Evolutionary conservation across 2,888 invertebrate genomes (phyloP), one percentile per base, ranked within the genome.

Genomic region (Dermolepida albohirtum): DNA sequence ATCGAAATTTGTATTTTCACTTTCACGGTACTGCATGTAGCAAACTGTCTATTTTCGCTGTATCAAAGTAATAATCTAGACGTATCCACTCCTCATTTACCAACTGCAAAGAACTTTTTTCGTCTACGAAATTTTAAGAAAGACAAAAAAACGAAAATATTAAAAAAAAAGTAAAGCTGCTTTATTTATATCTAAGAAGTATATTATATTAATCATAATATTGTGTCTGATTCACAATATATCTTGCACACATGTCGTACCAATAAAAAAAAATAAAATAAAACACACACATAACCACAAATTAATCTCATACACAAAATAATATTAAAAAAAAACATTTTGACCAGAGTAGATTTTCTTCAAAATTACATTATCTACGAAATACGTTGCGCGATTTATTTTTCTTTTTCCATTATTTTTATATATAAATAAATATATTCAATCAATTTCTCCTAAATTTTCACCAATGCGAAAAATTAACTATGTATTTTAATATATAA

Each of bases 261-360:
- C 39, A 52, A 52, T 12, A 54, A 54, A 34, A 14, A 54, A 54
- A n/a, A n/a, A n/a, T n/a, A 54, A 40, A 1, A 40, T 14, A 39
- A n/a, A 47, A 49, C 7, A 49, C 49, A 49, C 49, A 22, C 17
- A 49, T 49, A 52, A 52, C 63, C 64, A 44, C 63, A 44, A 39
- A 66, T 44, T 67, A 69, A 69, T 62, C 65, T 68, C 68, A 64
- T 44, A 52, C 47, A 40, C 51, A 52, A 65, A 59, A 52, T 29
- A 7, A 49, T 51, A 55, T 40, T 44, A 55, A 50, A 57, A 52
- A 62, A 52, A 68, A 44, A 64, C 17, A 66, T 66, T 62, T 52
- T 69, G 65, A 69, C 69, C 69, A 66, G 65, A 65, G 66, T 52
- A 39, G 29, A 52, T 50, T 57, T 68, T 54, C 39, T 54, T 54